Evolutionary conservation across 2,888 invertebrate genomes (phyloP).

Genomic region (Frankliniella intonsa): DNA sequence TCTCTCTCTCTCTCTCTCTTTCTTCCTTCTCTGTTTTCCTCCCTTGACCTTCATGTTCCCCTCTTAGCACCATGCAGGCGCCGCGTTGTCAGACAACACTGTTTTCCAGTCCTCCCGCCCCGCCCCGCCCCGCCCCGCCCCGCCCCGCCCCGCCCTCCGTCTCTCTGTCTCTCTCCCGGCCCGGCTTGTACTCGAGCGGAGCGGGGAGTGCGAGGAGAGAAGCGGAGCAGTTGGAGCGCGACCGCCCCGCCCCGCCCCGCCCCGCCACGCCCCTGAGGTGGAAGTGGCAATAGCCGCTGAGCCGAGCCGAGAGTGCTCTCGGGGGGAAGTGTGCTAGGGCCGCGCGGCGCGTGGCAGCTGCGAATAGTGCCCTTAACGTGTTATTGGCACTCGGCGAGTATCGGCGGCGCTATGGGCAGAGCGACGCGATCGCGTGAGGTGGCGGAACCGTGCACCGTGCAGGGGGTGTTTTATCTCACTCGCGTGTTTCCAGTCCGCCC

Average conservation of each 20-base stretch:
- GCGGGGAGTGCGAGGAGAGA: neutral
- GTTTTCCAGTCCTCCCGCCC: neutral
- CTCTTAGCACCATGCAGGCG: too few relatives aligned
- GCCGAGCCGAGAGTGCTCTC: neutral
- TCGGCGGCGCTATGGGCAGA: neutral
- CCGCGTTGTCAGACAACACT: too few relatives aligned
- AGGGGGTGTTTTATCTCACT: too few relatives aligned
- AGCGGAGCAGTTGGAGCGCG: neutral
- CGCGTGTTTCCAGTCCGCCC: too few relatives aligned
- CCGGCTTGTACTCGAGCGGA: neutral
- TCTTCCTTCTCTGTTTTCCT: neutral
- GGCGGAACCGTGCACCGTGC: too few relatives aligned
- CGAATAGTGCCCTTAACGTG: slow-evolving; percentile 17
- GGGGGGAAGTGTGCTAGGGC: neutral
- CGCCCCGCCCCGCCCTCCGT: neutral
- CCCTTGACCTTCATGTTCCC: neutral
- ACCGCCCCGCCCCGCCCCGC: neutral
- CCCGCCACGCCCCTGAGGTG: neutral
- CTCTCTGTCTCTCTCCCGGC: neutral
- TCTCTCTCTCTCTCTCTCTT: neutral
- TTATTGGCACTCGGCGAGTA: slow-evolving; percentile 22
- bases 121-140: neutral
- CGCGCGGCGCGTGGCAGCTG: neutral
- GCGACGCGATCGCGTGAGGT: too few relatives aligned
- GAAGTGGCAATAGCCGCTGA: neutral